Base-by-base conservation (phyloP, 2,113 vertebrate genomes). In the Gopherus flavomarginatus region DNA sequence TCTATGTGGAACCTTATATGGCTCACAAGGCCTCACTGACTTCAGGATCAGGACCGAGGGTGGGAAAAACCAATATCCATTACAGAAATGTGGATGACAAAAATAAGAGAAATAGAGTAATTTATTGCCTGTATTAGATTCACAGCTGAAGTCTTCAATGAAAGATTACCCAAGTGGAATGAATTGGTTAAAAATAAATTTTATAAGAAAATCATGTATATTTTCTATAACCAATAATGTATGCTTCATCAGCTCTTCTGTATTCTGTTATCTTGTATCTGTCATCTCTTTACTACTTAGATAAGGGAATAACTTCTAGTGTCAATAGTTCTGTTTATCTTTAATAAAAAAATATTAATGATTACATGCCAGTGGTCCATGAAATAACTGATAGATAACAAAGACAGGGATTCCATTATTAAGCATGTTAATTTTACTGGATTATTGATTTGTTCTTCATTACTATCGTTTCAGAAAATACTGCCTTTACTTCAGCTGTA, bases 401-500 rank as follows among this genome's bases (percentile, higher is more conserved):
- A 11, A 85, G 86, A 84, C 81, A 56, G 80, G 50, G 0, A 10
- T 91, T 78, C 24, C 47, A 80, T 62, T 81, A 42, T 88, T 79
- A 78, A 83, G 38, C 50, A 95, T 88, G 83, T 81, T 91, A 94
- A 12, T 94, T 96, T 86, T 94, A 5, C 75, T 88, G 89, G 29
- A 78, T 81, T 95, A 59, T 29, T 88, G 50, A 53, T 52, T 65
- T 83, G 78, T 72, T 92, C 24, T 95, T 96, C 91, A 90, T 95
- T 97, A 95, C 14, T 79, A 13, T 72, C 92, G 65, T 88, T 47
- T 88, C 93, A 90, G 85, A 89, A 97, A 95, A 94, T 90, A 94
- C 31, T 87, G 93, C 65, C 85, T 96, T 95, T 77, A 81, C 59
- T 96, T 85, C 78, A 93, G 86, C 93, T 62, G 89, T 93, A 97